phyloP scores from a whole-genome alignment of 2,113 vertebrate genomes.

The Probosciger aterrimus region DNA sequence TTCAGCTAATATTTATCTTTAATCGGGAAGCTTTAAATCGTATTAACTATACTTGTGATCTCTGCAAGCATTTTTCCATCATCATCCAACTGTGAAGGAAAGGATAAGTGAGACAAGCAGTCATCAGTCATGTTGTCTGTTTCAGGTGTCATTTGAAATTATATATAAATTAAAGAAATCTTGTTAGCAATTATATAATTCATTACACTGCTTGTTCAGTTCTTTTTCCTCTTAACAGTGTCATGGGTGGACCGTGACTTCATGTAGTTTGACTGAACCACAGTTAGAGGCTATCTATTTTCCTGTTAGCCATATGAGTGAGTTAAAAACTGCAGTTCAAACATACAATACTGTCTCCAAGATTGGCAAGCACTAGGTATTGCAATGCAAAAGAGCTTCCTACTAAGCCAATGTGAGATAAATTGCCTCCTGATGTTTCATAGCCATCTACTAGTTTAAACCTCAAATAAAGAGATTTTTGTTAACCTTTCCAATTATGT shows the following conservation, averaged over 20 bases:
- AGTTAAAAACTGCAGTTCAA: not conserved
- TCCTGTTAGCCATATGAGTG: not conserved
- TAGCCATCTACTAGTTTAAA: not conserved
- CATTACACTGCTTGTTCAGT: not conserved
- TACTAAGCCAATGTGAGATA: not conserved
- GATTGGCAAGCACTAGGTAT: not conserved
- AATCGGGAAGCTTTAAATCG: not conserved
- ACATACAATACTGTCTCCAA: not conserved
- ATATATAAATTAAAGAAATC: not conserved
- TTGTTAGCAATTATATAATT: not conserved
- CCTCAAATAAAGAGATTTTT: not conserved
- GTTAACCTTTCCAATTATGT: not conserved
- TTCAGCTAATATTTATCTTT: not conserved
- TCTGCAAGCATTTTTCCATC: not conserved
- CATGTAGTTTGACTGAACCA: not conserved
- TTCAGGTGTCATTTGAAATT: not conserved
- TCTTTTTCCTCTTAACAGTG: not conserved
- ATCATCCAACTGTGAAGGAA: not conserved
- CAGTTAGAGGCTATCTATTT: not conserved
- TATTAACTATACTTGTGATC: not conserved
- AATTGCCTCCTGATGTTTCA: not conserved
- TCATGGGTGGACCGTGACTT: not conserved
- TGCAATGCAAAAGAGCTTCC: not conserved
- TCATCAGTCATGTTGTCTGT: not conserved
- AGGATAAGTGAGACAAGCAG: not conserved